Percentiles rank a stretch among this genome's conserved stretches.
Evolutionary conservation across 2,888 invertebrate species (phyloP).

Genomic region (Himalopsyche kuldschensis): DNA sequence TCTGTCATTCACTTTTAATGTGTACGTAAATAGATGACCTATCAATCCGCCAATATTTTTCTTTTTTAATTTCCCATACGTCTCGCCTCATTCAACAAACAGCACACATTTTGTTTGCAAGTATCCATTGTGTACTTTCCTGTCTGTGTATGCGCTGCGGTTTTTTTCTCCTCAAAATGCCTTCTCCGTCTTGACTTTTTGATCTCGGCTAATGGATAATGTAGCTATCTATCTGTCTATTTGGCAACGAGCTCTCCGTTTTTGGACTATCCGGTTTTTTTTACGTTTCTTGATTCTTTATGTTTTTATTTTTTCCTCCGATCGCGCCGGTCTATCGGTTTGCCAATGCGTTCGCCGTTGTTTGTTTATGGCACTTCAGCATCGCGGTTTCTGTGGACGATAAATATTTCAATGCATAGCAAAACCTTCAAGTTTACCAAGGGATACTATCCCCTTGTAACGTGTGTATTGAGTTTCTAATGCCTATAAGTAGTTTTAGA

Average conservation of each 20-base stretch:
- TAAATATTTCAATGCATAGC: neutral
- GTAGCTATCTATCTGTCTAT: neutral
- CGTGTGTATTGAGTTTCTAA: too few relatives aligned
- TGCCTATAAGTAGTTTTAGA: too few relatives aligned
- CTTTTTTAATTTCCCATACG: neutral
- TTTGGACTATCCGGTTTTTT: neutral
- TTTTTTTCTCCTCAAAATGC: neutral
- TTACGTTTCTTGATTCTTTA: neutral
- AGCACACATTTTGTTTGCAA: neutral
- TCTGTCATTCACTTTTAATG: neutral
- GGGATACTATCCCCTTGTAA: too few relatives aligned
- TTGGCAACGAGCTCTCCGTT: neutral
- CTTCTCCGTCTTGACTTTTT: neutral
- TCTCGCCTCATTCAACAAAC: neutral
- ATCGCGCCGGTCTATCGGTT: neutral
- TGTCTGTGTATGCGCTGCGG: neutral
- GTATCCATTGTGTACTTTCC: neutral
- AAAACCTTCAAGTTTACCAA: too few relatives aligned
- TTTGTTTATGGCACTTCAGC: neutral
- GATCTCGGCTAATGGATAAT: neutral
- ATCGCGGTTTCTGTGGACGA: neutral
- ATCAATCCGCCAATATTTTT: neutral
- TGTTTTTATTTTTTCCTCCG: neutral
- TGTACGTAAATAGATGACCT: neutral
- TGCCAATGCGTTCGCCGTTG: neutral